Percentiles rank a stretch among this genome's conserved stretches.
These are phyloP conservation scores for Podabrus alpinus DNA, from an alignment of 2,888 invertebrate species.

Conservation along the genomic window DNA sequence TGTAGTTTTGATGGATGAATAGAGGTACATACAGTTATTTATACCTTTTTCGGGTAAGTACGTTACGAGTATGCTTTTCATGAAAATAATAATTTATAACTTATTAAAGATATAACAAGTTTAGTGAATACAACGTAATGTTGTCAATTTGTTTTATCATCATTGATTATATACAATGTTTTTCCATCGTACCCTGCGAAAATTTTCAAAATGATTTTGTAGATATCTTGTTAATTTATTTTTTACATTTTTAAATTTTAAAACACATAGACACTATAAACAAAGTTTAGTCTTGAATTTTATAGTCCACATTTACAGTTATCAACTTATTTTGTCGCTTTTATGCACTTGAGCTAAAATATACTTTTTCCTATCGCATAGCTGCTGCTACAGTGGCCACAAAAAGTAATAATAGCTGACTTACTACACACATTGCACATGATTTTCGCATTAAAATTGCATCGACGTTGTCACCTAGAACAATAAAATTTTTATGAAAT, in stretches of 20 bases:
- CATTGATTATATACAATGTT: conserved; percentile 27
- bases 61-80: background rate
- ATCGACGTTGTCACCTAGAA: conserved; percentile 87
- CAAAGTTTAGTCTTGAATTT: conserved; percentile 12
- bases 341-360: conserved; percentile 27
- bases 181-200: conserved; percentile 25
- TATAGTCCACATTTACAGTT: conserved; percentile 16
- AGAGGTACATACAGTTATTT: background rate
- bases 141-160: background rate
- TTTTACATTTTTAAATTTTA: conserved; percentile 1
- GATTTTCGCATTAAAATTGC: conserved; percentile 81
- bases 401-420: conserved; percentile 50
- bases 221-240: conserved; percentile 13
- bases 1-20: background rate
- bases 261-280: conserved; percentile 29
- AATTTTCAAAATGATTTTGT: conserved; percentile 14
- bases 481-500: conserved; percentile 22
- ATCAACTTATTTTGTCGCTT: conserved; percentile 9
- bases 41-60: background rate
- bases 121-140: background rate
- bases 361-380: conserved; percentile 48
- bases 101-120: conserved; percentile 2
- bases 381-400: conserved; percentile 48
- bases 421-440: conserved; percentile 52
- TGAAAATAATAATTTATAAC: background rate